phyloP scores from a whole-genome alignment of 2,113 vertebrate species.

The Oxyura jamaicensis region DNA sequence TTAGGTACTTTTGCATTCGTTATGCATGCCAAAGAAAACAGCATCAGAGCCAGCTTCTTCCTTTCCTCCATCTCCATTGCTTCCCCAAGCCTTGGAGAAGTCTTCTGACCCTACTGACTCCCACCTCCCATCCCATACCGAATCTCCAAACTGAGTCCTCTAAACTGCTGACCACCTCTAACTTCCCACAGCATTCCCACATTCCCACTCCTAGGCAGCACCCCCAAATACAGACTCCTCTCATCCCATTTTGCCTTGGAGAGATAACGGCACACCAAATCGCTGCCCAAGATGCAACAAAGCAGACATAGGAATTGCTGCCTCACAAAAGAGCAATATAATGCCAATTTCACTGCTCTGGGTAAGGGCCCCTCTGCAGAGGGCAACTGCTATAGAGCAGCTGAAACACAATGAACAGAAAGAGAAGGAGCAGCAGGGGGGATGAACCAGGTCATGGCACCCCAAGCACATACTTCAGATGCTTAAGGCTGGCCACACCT shows the following conservation, averaged over 20 bases:
- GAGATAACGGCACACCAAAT: not conserved
- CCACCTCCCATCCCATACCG: not conserved
- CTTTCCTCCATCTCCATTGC: not conserved
- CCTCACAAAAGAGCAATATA: accelerated
- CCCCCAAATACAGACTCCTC: not conserved
- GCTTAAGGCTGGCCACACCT: not conserved
- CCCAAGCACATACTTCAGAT: not conserved
- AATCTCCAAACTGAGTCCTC: not conserved
- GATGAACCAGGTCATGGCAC: not conserved
- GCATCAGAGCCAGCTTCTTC: not conserved
- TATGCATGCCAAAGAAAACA: not conserved
- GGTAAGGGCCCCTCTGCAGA: not conserved
- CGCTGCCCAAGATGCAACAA: not conserved
- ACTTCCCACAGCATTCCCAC: not conserved
- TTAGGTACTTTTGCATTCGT: not conserved
- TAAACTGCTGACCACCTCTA: not conserved
- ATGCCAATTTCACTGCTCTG: not conserved
- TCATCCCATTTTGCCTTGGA: not conserved
- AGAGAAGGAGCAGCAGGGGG: not conserved
- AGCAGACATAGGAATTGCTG: not conserved
- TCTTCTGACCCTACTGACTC: not conserved
- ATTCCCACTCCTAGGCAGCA: not conserved
- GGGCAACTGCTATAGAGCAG: not conserved
- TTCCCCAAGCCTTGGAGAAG: not conserved
- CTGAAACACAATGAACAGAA: not conserved